A percentile compares a stretch with the other conserved stretches of the same genome.
Conservation (phyloP, 2,113 vertebrate species). For the Laticauda laticaudata region DNA sequence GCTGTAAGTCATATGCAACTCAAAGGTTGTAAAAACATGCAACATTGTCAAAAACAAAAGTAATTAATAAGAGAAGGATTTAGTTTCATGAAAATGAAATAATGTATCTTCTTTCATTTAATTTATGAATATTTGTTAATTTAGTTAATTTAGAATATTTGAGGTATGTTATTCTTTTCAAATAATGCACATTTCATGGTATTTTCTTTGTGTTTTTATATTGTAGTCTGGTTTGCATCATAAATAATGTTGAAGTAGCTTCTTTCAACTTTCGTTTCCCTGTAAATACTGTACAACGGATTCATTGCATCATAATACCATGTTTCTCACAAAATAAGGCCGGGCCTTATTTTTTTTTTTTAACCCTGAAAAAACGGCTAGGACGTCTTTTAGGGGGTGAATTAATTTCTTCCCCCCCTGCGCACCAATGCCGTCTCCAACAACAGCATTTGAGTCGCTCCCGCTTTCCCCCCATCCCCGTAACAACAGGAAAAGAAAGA, state of each 20-base stretch:
- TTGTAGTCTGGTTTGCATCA: not conserved
- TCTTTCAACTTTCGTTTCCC: conserved; percentile 16
- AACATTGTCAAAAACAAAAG: not conserved
- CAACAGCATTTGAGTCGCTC: too few relatives aligned
- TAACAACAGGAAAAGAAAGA: too few relatives aligned
- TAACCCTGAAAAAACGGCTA: too few relatives aligned
- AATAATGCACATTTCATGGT: not conserved
- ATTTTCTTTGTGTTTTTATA: not conserved
- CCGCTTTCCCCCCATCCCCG: too few relatives aligned
- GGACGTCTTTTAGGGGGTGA: too few relatives aligned
- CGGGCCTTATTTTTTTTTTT: too few relatives aligned
- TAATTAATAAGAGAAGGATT: not conserved
- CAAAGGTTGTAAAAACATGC: not conserved
- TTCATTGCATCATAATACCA: not conserved
- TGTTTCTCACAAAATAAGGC: too few relatives aligned
- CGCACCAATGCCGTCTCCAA: too few relatives aligned
- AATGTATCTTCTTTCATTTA: not conserved
- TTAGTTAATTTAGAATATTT: not conserved
- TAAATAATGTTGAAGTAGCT: not conserved
- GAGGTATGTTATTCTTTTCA: not conserved
- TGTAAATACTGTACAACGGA: not conserved
- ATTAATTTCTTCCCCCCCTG: too few relatives aligned
- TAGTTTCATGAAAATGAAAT: not conserved
- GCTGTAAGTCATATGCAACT: not conserved
- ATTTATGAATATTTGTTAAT: too few relatives aligned